These are phyloP conservation scores for Myotis pilosus DNA, from an alignment of 2,797 vertebrate species.

Conservation along the genomic window DNA sequence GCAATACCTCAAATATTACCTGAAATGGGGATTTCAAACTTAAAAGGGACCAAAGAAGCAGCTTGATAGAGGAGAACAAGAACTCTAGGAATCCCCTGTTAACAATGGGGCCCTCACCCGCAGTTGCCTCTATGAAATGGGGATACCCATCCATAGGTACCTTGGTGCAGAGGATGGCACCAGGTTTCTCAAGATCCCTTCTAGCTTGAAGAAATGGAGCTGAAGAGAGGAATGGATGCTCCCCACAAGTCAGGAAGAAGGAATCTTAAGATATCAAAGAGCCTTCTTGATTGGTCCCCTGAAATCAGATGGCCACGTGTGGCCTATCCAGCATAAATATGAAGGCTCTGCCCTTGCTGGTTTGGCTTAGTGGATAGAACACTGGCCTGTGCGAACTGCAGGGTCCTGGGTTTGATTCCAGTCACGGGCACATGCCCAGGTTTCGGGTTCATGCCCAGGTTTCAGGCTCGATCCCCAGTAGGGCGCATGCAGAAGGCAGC, in stretches of 20 bases:
- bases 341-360: neutral
- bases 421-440: too few species aligned
- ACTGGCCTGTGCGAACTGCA: too few species aligned
- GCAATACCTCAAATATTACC: neutral
- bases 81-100: neutral
- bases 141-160: neutral
- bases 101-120: neutral
- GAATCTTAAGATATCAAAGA: neutral
- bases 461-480: too few species aligned
- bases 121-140: too few species aligned
- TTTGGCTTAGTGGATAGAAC: too few species aligned
- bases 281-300: neutral
- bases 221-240: neutral
- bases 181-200: neutral
- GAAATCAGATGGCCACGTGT: neutral
- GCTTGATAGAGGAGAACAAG: neutral
- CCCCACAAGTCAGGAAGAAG: neutral
- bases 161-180: neutral
- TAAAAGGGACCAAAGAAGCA: neutral
- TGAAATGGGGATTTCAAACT: neutral
- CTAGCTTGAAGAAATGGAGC: neutral
- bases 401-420: too few species aligned
- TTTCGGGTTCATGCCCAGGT: too few species aligned
- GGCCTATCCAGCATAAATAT: neutral
- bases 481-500: too few species aligned